Evolutionary conservation across 2,888 invertebrate species (phyloP).

Genomic region (Sympetrum striolatum): DNA sequence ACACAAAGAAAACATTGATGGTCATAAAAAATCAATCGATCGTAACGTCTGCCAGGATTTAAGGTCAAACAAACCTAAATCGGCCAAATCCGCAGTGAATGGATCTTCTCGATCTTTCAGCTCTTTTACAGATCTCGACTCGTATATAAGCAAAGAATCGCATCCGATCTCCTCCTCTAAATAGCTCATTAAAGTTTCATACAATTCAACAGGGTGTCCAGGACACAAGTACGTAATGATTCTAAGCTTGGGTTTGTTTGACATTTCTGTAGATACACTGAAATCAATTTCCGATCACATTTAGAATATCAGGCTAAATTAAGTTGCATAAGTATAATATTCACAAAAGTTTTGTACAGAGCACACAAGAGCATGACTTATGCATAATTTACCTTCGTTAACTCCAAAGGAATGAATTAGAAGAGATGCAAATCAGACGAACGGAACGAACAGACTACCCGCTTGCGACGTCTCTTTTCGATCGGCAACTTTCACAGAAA

Average conservation of each 20-base stretch:
- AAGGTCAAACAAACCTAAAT: conserved; percentile 61
- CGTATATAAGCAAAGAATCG: conserved; percentile 65
- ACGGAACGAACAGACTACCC: conserved; percentile 16
- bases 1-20: too few relatives aligned
- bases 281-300: not conserved
- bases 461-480: conserved; percentile 15
- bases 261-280: not conserved
- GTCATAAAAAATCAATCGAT: too few relatives aligned
- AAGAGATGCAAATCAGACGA: conserved; percentile 14
- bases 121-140: conserved; percentile 65
- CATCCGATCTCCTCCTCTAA: conserved; percentile 64
- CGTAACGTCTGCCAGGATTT: too few relatives aligned
- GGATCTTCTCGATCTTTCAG: conserved; percentile 63
- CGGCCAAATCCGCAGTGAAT: conserved; percentile 63
- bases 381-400: not conserved
- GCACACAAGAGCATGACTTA: not conserved
- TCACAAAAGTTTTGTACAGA: not conserved
- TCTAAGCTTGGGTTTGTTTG: conserved; percentile 57
- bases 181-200: conserved; percentile 65
- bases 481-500: conserved; percentile 31
- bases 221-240: conserved; percentile 70
- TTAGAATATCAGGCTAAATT: not conserved
- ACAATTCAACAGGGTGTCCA: conserved; percentile 67
- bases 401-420: not conserved
- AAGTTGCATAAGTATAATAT: not conserved